phyloP scores from a whole-genome alignment of 2,797 vertebrate genomes.

The Remorina albescens region DNA sequence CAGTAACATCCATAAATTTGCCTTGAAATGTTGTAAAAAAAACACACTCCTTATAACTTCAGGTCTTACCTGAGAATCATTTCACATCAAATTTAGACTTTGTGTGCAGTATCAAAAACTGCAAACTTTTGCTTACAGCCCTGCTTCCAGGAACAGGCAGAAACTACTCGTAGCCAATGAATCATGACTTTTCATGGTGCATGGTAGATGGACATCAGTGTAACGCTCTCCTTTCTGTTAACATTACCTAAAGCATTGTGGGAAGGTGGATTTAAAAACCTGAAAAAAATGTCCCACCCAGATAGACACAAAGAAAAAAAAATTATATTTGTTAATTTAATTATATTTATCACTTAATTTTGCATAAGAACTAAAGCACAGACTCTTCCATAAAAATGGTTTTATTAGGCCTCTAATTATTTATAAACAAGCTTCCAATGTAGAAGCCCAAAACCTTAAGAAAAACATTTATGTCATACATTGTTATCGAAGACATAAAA shows the following conservation, averaged over 20 bases:
- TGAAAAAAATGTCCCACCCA: not conserved
- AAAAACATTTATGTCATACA: not conserved
- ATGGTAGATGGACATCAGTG: not conserved
- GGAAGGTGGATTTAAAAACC: not conserved
- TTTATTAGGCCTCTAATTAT: not conserved
- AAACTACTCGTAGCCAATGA: not conserved
- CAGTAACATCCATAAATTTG: not conserved
- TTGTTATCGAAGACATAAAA: not conserved
- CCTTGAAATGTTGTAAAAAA: not conserved
- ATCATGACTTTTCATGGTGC: not conserved
- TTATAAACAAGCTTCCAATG: not conserved
- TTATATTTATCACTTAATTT: not conserved
- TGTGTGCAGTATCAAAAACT: constrained; percentile 3
- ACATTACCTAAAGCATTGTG: not conserved
- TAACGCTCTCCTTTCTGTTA: not conserved
- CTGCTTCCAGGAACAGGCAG: not conserved
- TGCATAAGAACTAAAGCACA: not conserved
- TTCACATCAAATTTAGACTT: not conserved
- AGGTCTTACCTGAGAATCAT: constrained; percentile 4
- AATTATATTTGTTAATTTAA: not conserved
- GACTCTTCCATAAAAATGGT: not conserved
- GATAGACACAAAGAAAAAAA: not conserved
- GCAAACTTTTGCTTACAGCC: not conserved
- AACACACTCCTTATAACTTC: not conserved
- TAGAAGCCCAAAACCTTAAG: not conserved